Percentiles rank a stretch among this genome's conserved stretches.
Evolutionary conservation across 2,888 invertebrate genomes (phyloP).

Genomic region (Formica aserva): DNA sequence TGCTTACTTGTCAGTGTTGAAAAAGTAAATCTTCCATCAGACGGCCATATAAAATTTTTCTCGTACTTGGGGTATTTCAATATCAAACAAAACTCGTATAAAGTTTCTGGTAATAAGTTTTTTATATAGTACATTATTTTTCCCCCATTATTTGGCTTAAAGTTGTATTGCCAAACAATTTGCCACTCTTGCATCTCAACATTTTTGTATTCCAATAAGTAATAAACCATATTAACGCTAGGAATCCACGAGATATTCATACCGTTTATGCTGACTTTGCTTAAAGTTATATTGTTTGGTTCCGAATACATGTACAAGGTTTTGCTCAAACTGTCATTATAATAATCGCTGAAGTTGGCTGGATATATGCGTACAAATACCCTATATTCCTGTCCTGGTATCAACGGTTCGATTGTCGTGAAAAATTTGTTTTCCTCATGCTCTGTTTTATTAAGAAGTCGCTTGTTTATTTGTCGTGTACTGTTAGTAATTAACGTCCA

Average conservation of each 20-base stretch:
- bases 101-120: slow-evolving; percentile 90
- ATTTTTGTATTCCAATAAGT: slow-evolving; percentile 87
- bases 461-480: too few species aligned
- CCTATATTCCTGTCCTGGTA: slow-evolving; percentile 90
- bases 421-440: slow-evolving; percentile 80
- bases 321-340: slow-evolving; percentile 88
- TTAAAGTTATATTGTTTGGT: slow-evolving; percentile 89
- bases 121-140: slow-evolving; percentile 80
- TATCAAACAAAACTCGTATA: slow-evolving; percentile 92
- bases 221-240: slow-evolving; percentile 86
- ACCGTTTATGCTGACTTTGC: too few species aligned
- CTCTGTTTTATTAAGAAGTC: too few species aligned
- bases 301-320: slow-evolving; percentile 91
- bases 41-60: slow-evolving; percentile 90
- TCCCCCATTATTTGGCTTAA: slow-evolving; percentile 62
- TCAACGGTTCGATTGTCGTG: slow-evolving; percentile 87
- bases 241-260: too few species aligned
- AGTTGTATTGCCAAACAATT: slow-evolving; percentile 76
- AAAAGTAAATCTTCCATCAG: too few species aligned
- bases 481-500: too few species aligned
- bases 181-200: slow-evolving; percentile 86
- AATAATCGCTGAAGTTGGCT: slow-evolving; percentile 88
- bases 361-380: slow-evolving; percentile 93
- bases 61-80: slow-evolving; percentile 88
- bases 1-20: too few species aligned